A percentile compares a stretch with the other conserved stretches of the same genome.
Evolutionary conservation across 2,888 invertebrate species (phyloP).

Genomic region (Isoperla grammatica): DNA sequence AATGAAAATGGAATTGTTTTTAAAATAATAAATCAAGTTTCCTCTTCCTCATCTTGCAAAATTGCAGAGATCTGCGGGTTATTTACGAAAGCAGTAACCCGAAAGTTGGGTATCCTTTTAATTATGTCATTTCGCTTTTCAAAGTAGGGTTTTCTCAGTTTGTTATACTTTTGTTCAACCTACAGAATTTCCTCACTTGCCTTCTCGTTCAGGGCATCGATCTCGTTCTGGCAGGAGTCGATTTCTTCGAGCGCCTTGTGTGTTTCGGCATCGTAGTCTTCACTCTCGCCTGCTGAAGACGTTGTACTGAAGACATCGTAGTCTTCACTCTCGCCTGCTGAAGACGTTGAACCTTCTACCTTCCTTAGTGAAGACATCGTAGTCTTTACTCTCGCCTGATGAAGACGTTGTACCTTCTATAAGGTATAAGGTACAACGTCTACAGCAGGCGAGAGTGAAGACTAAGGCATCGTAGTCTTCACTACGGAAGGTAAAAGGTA

Average conservation of each 20-base stretch:
- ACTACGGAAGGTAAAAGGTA: conserved; percentile 37
- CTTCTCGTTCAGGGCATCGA: conserved; percentile 74
- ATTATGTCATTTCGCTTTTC: conserved; percentile 70
- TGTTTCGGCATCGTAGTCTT: conserved; percentile 53
- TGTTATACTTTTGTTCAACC: conserved; percentile 78
- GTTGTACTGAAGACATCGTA: no score
- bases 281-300: conserved; percentile 40
- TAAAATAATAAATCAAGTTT: no score
- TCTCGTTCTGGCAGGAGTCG: conserved; percentile 73
- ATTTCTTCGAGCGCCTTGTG: conserved; percentile 66
- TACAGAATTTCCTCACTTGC: conserved; percentile 77
- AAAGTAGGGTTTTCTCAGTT: conserved; percentile 67
- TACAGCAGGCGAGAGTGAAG: no score
- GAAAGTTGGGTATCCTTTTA: conserved; percentile 72
- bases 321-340: no score
- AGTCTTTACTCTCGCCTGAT: no score
- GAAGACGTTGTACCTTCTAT: no score
- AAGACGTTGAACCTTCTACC: conserved; percentile 34
- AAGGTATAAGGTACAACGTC: no score
- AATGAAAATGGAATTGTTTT: no score
- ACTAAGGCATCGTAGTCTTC: no score
- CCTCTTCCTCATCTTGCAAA: conserved; percentile 77
- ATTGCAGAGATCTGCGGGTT: conserved; percentile 45
- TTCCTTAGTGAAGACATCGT: no score
- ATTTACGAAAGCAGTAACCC: conserved; percentile 68